Evolutionary conservation across 2,113 vertebrate species (phyloP).

Genomic region (Tragelaphus buxtoni): DNA sequence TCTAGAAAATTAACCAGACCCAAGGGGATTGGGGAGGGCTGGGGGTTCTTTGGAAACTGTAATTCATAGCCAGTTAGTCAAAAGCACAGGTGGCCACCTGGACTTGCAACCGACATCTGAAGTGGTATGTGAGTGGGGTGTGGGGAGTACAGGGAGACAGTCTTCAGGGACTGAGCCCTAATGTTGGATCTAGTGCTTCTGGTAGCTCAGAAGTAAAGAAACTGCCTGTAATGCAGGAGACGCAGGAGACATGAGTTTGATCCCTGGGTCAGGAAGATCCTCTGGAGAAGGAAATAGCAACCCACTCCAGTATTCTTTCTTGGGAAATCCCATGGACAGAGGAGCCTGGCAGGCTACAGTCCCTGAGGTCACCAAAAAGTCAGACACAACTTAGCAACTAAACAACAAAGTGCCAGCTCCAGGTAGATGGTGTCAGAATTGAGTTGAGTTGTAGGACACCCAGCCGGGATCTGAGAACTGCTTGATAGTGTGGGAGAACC

Average conservation of each 20-base stretch:
- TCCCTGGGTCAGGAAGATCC: not conserved
- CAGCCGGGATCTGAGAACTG: not conserved
- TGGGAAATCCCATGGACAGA: not conserved
- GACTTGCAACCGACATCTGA: not conserved
- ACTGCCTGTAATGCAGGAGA: not conserved
- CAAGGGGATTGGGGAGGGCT: not conserved
- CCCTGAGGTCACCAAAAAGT: not conserved
- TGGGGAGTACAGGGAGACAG: too few species aligned
- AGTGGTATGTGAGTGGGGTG: not conserved
- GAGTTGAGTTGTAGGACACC: not conserved
- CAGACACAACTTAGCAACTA: not conserved
- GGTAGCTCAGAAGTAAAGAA: not conserved
- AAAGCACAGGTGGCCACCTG: not conserved
- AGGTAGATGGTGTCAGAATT: not conserved
- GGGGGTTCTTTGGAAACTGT: not conserved
- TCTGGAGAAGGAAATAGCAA: not conserved
- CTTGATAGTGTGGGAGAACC: not conserved
- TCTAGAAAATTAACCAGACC: not conserved
- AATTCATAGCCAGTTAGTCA: not conserved
- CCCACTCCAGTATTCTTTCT: not conserved
- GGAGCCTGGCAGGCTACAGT: not conserved
- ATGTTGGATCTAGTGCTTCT: not conserved
- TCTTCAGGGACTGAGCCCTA: not conserved
- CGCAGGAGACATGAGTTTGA: not conserved
- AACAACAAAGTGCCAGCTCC: not conserved